Evolutionary conservation across 2,888 invertebrate genomes (phyloP).

Genomic region (Xanthia icteritia): DNA sequence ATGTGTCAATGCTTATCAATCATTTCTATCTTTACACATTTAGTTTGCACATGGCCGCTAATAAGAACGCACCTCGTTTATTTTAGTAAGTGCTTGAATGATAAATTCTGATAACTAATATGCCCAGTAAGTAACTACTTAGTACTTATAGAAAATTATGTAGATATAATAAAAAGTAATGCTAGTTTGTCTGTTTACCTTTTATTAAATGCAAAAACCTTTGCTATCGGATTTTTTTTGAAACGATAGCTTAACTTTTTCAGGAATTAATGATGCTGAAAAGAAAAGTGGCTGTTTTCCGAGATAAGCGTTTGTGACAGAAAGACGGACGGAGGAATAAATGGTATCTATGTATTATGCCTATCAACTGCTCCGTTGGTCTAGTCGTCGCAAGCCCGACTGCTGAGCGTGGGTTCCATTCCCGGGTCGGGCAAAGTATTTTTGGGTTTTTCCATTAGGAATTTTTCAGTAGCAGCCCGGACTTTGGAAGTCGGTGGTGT

Average conservation of each 20-base stretch:
- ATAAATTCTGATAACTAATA: conserved; percentile 8
- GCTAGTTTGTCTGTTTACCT: background rate
- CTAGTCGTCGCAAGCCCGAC: too few relatives aligned
- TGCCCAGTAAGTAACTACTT: background rate
- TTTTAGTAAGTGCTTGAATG: conserved; percentile 14
- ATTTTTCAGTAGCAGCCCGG: too few relatives aligned
- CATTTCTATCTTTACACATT: conserved; percentile 35
- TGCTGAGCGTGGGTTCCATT: too few relatives aligned
- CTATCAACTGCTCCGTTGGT: too few relatives aligned
- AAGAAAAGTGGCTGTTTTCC: background rate
- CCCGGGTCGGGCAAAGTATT: too few relatives aligned
- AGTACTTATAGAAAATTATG: background rate
- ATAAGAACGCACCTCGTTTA: conserved; percentile 22
- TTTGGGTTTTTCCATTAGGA: too few relatives aligned
- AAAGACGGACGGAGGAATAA: too few relatives aligned
- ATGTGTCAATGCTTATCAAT: conserved; percentile 29
- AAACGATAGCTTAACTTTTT: background rate
- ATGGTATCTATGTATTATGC: too few relatives aligned
- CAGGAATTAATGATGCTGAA: background rate
- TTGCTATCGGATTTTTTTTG: background rate
- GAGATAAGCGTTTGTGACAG: background rate
- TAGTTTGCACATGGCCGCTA: conserved; percentile 38
- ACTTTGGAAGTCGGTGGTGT: too few relatives aligned
- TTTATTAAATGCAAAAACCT: background rate
- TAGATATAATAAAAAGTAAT: conserved; percentile 3